Evolutionary conservation across 64 coral and sea anemone species (phyloP), one percentile per base, ranked within the genome.

Genomic region (Actinia equina): DNA sequence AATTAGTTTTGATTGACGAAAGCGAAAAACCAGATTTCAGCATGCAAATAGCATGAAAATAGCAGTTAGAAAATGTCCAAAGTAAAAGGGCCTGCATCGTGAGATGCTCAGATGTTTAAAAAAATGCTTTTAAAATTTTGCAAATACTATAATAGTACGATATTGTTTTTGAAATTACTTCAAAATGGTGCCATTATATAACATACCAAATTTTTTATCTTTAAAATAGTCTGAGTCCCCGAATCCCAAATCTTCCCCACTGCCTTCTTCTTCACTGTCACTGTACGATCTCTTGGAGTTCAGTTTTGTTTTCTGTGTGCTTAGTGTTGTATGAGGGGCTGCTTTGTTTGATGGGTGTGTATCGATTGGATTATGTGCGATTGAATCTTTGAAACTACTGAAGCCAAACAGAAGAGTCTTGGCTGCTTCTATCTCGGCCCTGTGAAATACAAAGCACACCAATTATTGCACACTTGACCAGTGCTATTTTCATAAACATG

Each of bases 191-290:
- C n/a, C n/a, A n/a, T n/a, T n/a, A n/a, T n/a, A n/a, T n/a, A n/a
- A n/a, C n/a, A n/a, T n/a, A 98, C 95, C 95, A 63, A 92, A 98
- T 89, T 98, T 94, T 81, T 84, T 94, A 74, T 98, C 95, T 43
- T 94, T 94, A 17, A 94, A 94, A 69, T 89, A 94, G n/a, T 94
- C 86, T 1, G 93, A 89, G 76, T 95, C 94, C 43, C 94, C 94
- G 58, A 95, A 95, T 3, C 94, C 94, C 14, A 98, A 52, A 71
- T 94, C 69, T 0, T 98, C 95, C 0, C 90, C 94, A 17, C 89
- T 89, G 6, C 85, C 77, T 27, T 94, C 94, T 3, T 87, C 89
- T 52, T 95, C 84, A 59, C 89, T 95, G 7, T 91, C 94, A 82
- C 94, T 92, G 23, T 80, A 83, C 0, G 87, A 59, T 57, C 94